Base-by-base conservation (phyloP, 2,797 vertebrate genomes). In the Prionace glauca region DNA sequence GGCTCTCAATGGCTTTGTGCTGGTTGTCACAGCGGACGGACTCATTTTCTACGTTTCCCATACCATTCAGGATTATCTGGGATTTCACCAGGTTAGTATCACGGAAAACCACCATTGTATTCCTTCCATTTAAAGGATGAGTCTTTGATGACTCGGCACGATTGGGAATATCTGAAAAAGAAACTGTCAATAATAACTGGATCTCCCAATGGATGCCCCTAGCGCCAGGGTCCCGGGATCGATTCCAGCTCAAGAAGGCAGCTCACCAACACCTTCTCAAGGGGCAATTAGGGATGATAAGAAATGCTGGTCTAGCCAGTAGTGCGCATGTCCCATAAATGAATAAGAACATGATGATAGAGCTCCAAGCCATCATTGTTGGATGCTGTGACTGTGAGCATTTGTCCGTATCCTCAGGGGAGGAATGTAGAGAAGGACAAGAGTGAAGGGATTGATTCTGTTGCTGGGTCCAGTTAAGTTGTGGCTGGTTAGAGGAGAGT, bases 21-120 rank as follows among this genome's bases (percentile, higher is more conserved):
- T 98, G 97, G 98, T 98, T 96, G 97, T 98, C 96, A 98, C 98
- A 0, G 97, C 97, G 0, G 98, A 98, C 94, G 98, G 98, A 29
- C 97, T 98, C 92, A 96, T 98, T 96, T 98, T 98, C 97, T 98
- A 98, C 96, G 96, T 98, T 0, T 98, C 98, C 0, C 97, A 97
- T 1, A 98, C 98, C 0, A 98, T 98, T 96, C 98, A 98, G 97
- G 98, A 98, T 96, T 98, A 98, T 88, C 97, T 98, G 1, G 98
- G 98, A 95, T 98, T 98, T 96, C 98, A 98, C 77, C 98, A 98
- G 98, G 98, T 98, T 95, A 97, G 97, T 96, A 77, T 20, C 69
- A 84, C 7, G 20, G 20, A 45, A 45, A 84, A 24, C 36, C 8
- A 24, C 71, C 26, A 5, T 77, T 95, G 32, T 45, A 11, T 77